Conservation (phyloP, 2,888 invertebrate species). For the Thalpophila matura region DNA sequence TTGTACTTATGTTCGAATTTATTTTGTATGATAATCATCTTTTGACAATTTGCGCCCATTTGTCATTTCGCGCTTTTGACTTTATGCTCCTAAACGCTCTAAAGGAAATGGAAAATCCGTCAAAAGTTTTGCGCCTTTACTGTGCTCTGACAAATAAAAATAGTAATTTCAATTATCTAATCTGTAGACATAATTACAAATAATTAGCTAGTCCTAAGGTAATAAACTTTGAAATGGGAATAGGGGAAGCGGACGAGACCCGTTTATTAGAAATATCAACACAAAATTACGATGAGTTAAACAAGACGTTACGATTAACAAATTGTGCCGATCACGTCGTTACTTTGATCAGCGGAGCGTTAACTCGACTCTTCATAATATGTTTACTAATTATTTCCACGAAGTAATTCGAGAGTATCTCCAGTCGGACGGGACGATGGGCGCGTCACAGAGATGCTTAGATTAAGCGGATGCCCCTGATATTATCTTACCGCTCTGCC, state of each 20-base stretch:
- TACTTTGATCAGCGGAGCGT: slow-evolving; percentile 68
- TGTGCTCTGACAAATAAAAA: neutral
- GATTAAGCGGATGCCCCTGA: slow-evolving; percentile 75
- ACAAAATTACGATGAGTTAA: slow-evolving; percentile 58
- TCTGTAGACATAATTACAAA: slow-evolving; percentile 4
- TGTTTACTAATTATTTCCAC: slow-evolving; percentile 74
- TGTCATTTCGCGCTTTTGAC: too few relatives aligned
- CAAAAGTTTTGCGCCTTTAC: neutral
- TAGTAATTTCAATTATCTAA: slow-evolving; percentile 1
- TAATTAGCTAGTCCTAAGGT: slow-evolving; percentile 2
- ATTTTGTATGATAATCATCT: too few relatives aligned
- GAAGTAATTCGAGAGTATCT: slow-evolving; percentile 72
- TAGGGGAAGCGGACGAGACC: slow-evolving; percentile 32
- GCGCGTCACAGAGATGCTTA: slow-evolving; percentile 74
- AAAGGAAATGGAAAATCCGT: too few relatives aligned
- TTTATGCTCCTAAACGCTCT: too few relatives aligned
- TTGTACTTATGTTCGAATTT: too few relatives aligned
- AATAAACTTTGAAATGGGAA: slow-evolving; percentile 32
- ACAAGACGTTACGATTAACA: slow-evolving; percentile 67
- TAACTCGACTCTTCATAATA: slow-evolving; percentile 67
- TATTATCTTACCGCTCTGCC: slow-evolving; percentile 78
- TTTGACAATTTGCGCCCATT: too few relatives aligned
- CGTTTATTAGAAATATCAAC: slow-evolving; percentile 56
- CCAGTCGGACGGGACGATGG: slow-evolving; percentile 66
- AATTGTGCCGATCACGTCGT: slow-evolving; percentile 63